phyloP scores from a whole-genome alignment of 2,113 vertebrate genomes.

The Uria aalge region DNA sequence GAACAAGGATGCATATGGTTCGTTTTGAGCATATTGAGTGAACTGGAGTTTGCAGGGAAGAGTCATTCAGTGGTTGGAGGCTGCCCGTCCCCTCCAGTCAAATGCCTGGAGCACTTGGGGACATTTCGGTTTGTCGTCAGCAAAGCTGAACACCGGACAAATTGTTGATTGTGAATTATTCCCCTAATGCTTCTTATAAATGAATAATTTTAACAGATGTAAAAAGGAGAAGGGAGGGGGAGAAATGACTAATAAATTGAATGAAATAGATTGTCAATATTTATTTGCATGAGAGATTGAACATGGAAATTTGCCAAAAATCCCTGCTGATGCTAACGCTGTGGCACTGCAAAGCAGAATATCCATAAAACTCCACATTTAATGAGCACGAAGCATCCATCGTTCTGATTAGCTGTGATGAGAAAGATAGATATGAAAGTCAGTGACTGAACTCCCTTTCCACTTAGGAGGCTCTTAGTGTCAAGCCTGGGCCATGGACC shows the following conservation, averaged over 20 bases:
- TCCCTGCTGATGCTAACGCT: not conserved
- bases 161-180: not conserved
- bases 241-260: not conserved
- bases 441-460: not conserved
- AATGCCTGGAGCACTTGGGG: not conserved
- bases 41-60: not conserved
- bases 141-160: not conserved
- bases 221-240: not conserved
- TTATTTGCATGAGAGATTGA: conserved; percentile 38
- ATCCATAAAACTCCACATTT: not conserved
- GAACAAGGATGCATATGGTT: not conserved
- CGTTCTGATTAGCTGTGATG: not conserved
- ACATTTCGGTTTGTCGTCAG: not conserved
- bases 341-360: not conserved
- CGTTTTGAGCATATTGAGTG: not conserved
- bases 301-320: not conserved
- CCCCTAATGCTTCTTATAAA: not conserved
- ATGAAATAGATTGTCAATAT: conserved; percentile 9
- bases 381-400: not conserved
- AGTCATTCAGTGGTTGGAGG: not conserved
- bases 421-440: not conserved
- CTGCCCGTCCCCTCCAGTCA: not conserved
- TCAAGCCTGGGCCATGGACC: not conserved
- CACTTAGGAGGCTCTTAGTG: not conserved
- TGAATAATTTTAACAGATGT: not conserved